These are phyloP conservation scores for Nephrotoma guestfalica DNA, from an alignment of 2,888 invertebrate genomes.

Conservation along the genomic window DNA sequence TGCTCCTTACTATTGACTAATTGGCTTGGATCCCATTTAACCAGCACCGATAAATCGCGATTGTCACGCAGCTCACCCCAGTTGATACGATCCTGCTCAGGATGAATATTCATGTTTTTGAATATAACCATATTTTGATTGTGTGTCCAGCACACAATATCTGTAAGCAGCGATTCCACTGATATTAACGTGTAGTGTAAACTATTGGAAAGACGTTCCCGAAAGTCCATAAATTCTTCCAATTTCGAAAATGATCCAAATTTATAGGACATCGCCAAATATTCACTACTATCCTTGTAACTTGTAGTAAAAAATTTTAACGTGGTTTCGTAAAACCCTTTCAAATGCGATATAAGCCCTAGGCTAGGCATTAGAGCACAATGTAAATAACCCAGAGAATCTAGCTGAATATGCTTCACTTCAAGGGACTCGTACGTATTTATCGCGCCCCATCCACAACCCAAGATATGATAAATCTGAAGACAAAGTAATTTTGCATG, in stretches of 20 bases:
- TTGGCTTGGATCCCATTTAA: conserved; percentile 46
- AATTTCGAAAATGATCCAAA: conserved; percentile 89
- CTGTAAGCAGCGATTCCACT: conserved; percentile 53
- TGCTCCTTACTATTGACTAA: conserved; percentile 17
- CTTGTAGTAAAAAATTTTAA: conserved; percentile 77
- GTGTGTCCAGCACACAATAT: conserved; percentile 38
- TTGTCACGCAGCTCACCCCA: conserved; percentile 55
- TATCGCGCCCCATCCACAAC: conserved; percentile 60
- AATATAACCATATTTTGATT: conserved; percentile 36
- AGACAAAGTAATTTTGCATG: conserved; percentile 75
- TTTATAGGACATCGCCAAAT: conserved; percentile 83
- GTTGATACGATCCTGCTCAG: conserved; percentile 41
- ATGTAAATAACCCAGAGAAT: conserved; percentile 78
- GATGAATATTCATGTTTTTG: conserved; percentile 42
- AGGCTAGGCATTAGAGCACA: conserved; percentile 57
- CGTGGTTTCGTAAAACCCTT: conserved; percentile 56
- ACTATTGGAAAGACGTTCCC: conserved; percentile 66
- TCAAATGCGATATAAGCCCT: conserved; percentile 54
- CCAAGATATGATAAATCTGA: conserved; percentile 60
- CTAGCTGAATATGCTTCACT: conserved; percentile 85
- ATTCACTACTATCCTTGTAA: conserved; percentile 83
- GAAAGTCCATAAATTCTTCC: conserved; percentile 75
- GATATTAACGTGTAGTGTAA: conserved; percentile 54
- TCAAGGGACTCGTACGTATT: conserved; percentile 64
- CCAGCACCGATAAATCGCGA: conserved; percentile 57